Evolutionary conservation across 2,797 vertebrate genomes (phyloP).

Genomic region (Phylloscopus collybita): DNA sequence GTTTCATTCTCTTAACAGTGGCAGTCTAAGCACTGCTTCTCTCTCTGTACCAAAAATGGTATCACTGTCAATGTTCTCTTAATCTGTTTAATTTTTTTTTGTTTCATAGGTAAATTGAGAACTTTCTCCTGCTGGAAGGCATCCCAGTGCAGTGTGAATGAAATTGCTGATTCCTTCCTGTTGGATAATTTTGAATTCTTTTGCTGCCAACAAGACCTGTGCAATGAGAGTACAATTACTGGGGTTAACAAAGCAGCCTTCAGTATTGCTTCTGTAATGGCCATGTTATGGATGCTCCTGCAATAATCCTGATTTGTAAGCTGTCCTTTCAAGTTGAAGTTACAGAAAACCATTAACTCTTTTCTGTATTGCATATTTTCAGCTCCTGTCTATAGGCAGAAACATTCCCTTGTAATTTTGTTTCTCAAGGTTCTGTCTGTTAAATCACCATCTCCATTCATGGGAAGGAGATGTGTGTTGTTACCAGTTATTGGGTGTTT

Average conservation of each 20-base stretch:
- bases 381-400: not conserved
- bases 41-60: accelerated
- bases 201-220: slow-evolving; percentile 61
- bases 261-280: slow-evolving; percentile 16
- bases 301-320: not conserved
- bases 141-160: slow-evolving; percentile 2
- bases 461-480: not conserved
- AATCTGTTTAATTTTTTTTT: not conserved
- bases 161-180: slow-evolving; percentile 14
- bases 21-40: not conserved
- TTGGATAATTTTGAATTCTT: slow-evolving; percentile 38
- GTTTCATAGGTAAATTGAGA: slow-evolving; percentile 44
- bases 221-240: slow-evolving; percentile 28
- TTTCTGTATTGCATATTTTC: not conserved
- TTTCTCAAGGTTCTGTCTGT: not conserved
- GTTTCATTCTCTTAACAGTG: not conserved
- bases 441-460: not conserved
- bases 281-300: slow-evolving; percentile 33
- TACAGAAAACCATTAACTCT: not conserved
- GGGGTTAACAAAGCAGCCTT: slow-evolving; percentile 41
- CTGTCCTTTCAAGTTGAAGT: not conserved
- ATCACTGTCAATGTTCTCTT: not conserved
- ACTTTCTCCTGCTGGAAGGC: slow-evolving; percentile 34
- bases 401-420: not conserved
- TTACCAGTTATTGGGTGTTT: not conserved